Conservation (phyloP, 2,113 vertebrate genomes). For the Tringa solitaria region DNA sequence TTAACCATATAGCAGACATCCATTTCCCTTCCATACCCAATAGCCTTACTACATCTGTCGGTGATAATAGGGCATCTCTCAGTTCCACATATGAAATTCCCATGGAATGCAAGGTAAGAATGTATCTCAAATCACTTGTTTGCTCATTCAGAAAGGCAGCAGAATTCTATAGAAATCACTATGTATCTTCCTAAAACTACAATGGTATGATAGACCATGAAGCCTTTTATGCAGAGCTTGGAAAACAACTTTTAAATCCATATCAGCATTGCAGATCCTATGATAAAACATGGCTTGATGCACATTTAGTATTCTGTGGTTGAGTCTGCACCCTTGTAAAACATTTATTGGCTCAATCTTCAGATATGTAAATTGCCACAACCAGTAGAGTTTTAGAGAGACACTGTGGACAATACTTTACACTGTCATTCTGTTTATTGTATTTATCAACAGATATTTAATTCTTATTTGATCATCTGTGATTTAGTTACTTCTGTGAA, state of each 20-base stretch:
- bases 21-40: not conserved
- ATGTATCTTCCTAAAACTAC: not conserved
- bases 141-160: accelerated
- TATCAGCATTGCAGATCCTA: not conserved
- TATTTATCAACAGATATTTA: not conserved
- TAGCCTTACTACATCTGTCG: not conserved
- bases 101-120: not conserved
- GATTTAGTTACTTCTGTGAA: not conserved
- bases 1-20: not conserved
- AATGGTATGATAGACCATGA: not conserved
- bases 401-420: not conserved
- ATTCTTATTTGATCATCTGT: not conserved
- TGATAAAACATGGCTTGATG: not conserved
- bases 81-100: not conserved
- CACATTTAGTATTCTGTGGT: not conserved
- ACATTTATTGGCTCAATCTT: not conserved
- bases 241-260: not conserved
- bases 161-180: not conserved
- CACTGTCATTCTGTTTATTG: not conserved
- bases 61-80: not conserved
- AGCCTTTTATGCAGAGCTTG: not conserved
- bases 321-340: not conserved
- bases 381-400: not conserved
- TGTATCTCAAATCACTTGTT: not conserved
- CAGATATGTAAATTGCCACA: not conserved